Percentiles rank a stretch among this genome's conserved stretches.
Conservation (phyloP, 2,888 invertebrate species). For the Drosophila longiperda region DNA sequence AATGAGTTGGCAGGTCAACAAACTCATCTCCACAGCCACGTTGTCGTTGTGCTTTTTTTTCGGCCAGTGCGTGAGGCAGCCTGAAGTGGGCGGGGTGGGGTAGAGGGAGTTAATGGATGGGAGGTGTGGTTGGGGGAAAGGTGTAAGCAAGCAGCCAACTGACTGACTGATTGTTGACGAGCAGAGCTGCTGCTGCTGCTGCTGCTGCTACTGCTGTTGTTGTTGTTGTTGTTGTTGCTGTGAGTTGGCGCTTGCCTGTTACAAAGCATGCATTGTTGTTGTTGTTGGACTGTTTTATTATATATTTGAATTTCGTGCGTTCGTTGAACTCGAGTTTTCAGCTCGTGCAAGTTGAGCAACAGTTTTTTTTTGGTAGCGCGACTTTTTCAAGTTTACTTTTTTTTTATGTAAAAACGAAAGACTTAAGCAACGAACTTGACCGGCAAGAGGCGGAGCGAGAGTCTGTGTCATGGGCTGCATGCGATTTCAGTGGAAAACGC, state of each 20-base stretch:
- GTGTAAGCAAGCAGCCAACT: constrained; percentile 43
- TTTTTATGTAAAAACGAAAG: constrained; percentile 58
- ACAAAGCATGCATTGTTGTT: constrained; percentile 62
- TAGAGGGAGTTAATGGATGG: neutral
- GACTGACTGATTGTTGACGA: constrained; percentile 62
- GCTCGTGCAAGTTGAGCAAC: constrained; percentile 57
- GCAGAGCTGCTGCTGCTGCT: constrained; percentile 14
- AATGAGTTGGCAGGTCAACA: constrained; percentile 67
- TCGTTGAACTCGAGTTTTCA: constrained; percentile 66
- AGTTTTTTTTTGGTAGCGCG: constrained; percentile 42
- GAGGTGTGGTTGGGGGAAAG: neutral
- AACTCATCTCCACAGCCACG: constrained; percentile 71
- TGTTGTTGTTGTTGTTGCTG: constrained; percentile 20
- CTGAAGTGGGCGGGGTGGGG: neutral
- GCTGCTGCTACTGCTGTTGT: neutral
- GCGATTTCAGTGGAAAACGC: constrained; percentile 42
- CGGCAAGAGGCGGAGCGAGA: neutral
- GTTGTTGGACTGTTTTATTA: constrained; percentile 49
- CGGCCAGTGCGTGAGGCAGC: constrained; percentile 54
- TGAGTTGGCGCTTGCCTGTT: constrained; percentile 65
- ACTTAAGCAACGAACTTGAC: constrained; percentile 74
- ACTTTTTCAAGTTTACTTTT: constrained; percentile 36
- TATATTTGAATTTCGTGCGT: constrained; percentile 69
- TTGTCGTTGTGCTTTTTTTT: constrained; percentile 60
- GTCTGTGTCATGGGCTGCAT: neutral